Percentiles rank a stretch among this genome's conserved stretches.
Evolutionary conservation across 1,140 invertebrate genomes (phyloP).

Genomic region (Tribolium castaneum): DNA sequence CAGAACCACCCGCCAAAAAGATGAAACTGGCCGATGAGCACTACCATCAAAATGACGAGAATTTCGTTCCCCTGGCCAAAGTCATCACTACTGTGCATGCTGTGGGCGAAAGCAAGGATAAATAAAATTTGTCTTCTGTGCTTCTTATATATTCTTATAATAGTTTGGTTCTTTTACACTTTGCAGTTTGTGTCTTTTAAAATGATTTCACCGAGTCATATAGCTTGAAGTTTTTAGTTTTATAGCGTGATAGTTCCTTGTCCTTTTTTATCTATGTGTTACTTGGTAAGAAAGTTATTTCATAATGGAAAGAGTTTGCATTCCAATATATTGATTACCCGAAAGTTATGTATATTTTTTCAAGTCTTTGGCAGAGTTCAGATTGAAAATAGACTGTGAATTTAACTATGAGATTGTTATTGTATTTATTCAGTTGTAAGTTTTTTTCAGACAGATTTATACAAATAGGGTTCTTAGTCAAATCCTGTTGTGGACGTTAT

Average conservation of each 20-base stretch:
- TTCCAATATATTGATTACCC: slow-evolving; percentile 13
- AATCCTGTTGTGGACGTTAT: slow-evolving; percentile 8
- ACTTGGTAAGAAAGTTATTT: neutral
- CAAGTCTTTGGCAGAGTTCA: slow-evolving; percentile 13
- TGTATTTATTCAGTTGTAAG: slow-evolving; percentile 33
- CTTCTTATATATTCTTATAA: slow-evolving; percentile 14
- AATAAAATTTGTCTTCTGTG: slow-evolving; percentile 31
- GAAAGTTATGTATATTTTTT: neutral
- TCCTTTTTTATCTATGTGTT: slow-evolving; percentile 12
- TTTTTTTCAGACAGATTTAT: slow-evolving; percentile 28
- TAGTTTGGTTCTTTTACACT: slow-evolving; percentile 22
- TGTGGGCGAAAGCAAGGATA: slow-evolving; percentile 23
- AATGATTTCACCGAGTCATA: slow-evolving; percentile 15
- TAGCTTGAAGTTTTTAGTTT: slow-evolving; percentile 10
- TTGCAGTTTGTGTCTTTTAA: slow-evolving; percentile 13
- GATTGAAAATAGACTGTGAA: slow-evolving; percentile 30
- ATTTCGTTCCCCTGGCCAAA: slow-evolving; percentile 5
- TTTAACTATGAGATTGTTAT: slow-evolving; percentile 32
- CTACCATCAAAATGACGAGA: slow-evolving; percentile 20
- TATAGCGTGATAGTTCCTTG: slow-evolving; percentile 29
- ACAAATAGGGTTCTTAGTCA: slow-evolving; percentile 12
- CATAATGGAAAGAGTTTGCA: slow-evolving; percentile 17
- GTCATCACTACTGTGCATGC: slow-evolving; percentile 28
- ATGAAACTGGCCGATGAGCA: slow-evolving; percentile 21
- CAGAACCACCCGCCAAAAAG: slow-evolving; percentile 18